Conservation (phyloP, 92 coral and sea anemone genomes). For the Isaurus tuberculatus region DNA sequence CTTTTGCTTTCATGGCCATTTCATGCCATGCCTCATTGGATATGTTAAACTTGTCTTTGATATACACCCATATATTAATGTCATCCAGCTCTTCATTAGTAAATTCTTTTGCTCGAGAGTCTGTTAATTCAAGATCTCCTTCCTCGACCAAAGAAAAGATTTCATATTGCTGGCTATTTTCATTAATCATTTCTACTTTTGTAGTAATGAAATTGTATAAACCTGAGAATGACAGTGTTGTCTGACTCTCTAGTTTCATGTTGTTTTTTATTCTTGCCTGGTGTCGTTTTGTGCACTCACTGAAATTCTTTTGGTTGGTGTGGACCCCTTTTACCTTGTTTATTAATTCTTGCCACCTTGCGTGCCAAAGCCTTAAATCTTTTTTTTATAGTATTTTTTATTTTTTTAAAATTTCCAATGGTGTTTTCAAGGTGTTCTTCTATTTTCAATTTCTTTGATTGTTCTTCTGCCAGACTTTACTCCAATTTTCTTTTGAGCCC, state of each 20-base stretch:
- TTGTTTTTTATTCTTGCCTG: constrained; percentile 9
- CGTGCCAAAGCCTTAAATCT: too few relatives aligned
- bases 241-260: too few relatives aligned
- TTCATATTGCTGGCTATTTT: constrained; percentile 11
- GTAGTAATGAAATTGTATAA: background rate
- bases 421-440: too few relatives aligned
- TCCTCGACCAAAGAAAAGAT: constrained; percentile 23
- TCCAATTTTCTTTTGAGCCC: too few relatives aligned
- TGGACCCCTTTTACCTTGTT: constrained; percentile 24
- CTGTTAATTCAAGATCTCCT: background rate
- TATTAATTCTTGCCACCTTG: constrained; percentile 35
- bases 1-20: too few relatives aligned
- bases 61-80: constrained; percentile 32
- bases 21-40: too few relatives aligned
- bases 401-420: too few relatives aligned
- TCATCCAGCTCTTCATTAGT: constrained; percentile 28
- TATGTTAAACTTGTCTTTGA: constrained; percentile 35
- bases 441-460: too few relatives aligned
- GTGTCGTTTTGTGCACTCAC: background rate
- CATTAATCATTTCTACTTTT: background rate
- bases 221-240: too few relatives aligned
- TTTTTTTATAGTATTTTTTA: too few relatives aligned
- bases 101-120: background rate
- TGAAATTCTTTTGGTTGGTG: constrained; percentile 21
- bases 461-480: too few relatives aligned